A percentile compares a stretch with the other conserved stretches of the same genome.
Evolutionary conservation across 2,888 invertebrate species (phyloP).

Genomic region (Drosophila anomalata): DNA sequence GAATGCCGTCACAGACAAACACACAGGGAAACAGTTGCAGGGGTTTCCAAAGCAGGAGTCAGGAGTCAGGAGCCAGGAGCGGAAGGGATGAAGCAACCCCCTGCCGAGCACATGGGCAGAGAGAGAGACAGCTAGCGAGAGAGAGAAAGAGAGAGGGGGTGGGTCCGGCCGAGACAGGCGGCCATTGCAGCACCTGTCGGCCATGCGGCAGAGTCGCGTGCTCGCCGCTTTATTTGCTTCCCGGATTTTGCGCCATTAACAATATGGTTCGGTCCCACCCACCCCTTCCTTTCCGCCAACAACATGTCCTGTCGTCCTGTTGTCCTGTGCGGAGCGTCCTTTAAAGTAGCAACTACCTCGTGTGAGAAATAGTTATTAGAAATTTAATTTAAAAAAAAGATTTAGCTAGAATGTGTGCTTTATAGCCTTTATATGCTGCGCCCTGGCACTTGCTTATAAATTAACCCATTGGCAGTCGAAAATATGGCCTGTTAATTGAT

Average conservation of each 20-base stretch:
- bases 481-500: conserved; percentile 84
- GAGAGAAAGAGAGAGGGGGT: conserved; percentile 35
- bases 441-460: conserved; percentile 76
- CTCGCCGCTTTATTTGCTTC: conserved; percentile 56
- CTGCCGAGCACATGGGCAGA: conserved; percentile 10
- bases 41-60: conserved; percentile 1
- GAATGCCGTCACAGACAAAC: conserved; percentile 60
- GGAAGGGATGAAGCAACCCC: conserved; percentile 35
- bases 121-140: conserved; percentile 19
- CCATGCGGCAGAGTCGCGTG: conserved; percentile 62
- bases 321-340: conserved; percentile 54
- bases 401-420: not conserved
- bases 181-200: conserved; percentile 80
- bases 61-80: not conserved
- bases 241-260: conserved; percentile 79
- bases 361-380: not conserved
- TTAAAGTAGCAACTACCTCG: not conserved
- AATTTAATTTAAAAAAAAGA: too few relatives aligned
- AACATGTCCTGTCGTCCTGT: conserved; percentile 47
- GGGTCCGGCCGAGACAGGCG: conserved; percentile 58
- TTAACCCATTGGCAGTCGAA: conserved; percentile 84
- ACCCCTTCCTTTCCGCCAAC: conserved; percentile 19
- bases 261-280: conserved; percentile 64
- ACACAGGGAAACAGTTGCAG: conserved; percentile 54
- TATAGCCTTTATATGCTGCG: conserved; percentile 18